Percentiles rank a stretch among this genome's conserved stretches.
These are phyloP conservation scores for Aldrovandia affinis DNA, from an alignment of 2,797 vertebrate species.

Conservation along the genomic window DNA sequence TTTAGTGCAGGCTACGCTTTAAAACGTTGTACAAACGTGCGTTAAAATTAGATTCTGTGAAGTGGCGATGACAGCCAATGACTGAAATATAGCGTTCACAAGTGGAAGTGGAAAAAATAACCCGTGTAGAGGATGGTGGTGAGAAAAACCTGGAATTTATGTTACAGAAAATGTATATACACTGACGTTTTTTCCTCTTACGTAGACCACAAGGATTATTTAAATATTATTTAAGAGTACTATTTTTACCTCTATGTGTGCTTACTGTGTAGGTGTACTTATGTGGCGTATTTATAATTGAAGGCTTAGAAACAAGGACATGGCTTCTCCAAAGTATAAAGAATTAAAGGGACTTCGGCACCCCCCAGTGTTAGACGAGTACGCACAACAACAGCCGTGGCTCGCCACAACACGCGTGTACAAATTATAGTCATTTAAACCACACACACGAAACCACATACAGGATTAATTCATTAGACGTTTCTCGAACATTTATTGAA, in stretches of 20 bases:
- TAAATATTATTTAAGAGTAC: not conserved
- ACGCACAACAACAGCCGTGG: not conserved
- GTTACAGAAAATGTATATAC: not conserved
- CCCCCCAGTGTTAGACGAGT: constrained; percentile 22
- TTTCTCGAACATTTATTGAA: not conserved
- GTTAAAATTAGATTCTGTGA: too few species aligned
- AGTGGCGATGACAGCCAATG: too few species aligned
- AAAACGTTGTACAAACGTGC: too few species aligned
- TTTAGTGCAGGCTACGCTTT: too few species aligned
- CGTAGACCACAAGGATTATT: not conserved
- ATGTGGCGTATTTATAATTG: not conserved
- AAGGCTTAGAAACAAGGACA: not conserved
- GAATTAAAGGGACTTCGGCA: constrained; percentile 16
- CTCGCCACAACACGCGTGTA: not conserved
- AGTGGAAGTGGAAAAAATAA: too few species aligned
- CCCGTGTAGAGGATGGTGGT: too few species aligned
- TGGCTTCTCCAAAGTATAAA: not conserved
- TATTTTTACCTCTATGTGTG: not conserved
- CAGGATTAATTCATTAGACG: not conserved
- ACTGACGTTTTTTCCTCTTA: not conserved
- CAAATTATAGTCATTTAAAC: not conserved
- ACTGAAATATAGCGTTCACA: too few species aligned
- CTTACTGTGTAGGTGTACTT: not conserved
- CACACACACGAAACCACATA: not conserved
- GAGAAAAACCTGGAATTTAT: not conserved